These are phyloP conservation scores for Caiman crocodilus DNA, from an alignment of 2,797 vertebrate species.

Conservation along the genomic window DNA sequence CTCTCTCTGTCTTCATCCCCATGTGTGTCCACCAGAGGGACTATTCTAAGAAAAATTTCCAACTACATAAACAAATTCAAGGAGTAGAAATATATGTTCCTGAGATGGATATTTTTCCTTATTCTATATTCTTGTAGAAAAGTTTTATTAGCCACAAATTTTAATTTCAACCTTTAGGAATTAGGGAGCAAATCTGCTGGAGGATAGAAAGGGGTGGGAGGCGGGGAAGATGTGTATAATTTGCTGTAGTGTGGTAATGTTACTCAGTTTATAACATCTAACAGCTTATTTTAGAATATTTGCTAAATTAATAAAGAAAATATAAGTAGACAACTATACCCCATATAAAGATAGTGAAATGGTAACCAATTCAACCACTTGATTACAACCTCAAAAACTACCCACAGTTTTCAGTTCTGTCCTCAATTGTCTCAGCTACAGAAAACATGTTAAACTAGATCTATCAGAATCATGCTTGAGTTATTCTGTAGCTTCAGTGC, in stretches of 20 bases:
- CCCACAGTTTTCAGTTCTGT: not conserved
- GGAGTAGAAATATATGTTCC: not conserved
- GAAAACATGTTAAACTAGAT: not conserved
- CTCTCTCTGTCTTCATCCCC: not conserved
- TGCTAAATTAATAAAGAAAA: not conserved
- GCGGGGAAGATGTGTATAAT: not conserved
- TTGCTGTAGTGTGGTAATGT: not conserved
- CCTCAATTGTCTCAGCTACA: not conserved
- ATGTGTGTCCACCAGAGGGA: not conserved
- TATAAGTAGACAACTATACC: not conserved
- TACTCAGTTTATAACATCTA: not conserved
- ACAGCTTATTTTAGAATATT: not conserved
- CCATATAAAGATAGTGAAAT: not conserved
- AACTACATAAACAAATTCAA: not conserved
- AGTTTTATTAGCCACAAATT: not conserved
- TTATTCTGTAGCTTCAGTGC: not conserved
- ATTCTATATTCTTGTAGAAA: not conserved
- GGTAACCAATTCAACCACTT: not conserved
- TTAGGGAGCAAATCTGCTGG: not conserved
- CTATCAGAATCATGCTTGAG: not conserved
- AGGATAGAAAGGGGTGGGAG: not conserved
- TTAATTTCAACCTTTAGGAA: not conserved
- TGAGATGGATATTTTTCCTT: not conserved
- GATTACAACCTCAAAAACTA: not conserved
- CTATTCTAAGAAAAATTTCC: not conserved